These are phyloP conservation scores for Parus major DNA, from an alignment of 2,113 vertebrate species.

Conservation along the genomic window DNA sequence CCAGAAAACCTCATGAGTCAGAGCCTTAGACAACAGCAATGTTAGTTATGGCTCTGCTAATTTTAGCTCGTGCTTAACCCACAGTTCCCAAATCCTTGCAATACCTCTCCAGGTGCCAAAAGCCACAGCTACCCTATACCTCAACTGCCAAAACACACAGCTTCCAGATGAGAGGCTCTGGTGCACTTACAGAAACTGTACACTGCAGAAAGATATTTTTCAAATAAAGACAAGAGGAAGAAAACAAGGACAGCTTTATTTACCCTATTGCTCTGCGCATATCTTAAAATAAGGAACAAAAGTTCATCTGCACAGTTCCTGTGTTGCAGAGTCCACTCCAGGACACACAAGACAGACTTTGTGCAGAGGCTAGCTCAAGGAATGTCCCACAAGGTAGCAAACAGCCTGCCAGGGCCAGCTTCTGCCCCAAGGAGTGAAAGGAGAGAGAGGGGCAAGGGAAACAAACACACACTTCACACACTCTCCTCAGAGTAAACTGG, in stretches of 20 bases:
- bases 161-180: not conserved
- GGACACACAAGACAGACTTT: not conserved
- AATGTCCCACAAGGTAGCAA: not conserved
- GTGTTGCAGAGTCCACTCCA: not conserved
- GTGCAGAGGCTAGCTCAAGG: not conserved
- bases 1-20: not conserved
- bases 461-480: not conserved
- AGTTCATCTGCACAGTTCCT: conserved; percentile 8
- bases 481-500: not conserved
- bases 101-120: not conserved
- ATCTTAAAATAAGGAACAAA: not conserved
- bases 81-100: not conserved
- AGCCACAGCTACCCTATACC: not conserved
- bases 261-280: not conserved
- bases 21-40: not conserved
- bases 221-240: not conserved
- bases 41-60: conserved; percentile 26
- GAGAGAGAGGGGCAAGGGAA: not conserved
- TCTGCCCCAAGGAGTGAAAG: not conserved
- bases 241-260: not conserved
- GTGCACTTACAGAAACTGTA: not conserved
- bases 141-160: not conserved
- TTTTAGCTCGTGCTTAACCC: conserved; percentile 22
- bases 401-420: not conserved
- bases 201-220: not conserved